Base-by-base conservation (phyloP, 2,113 vertebrate genomes). In the Calyptommatus sinebrachiatus region DNA sequence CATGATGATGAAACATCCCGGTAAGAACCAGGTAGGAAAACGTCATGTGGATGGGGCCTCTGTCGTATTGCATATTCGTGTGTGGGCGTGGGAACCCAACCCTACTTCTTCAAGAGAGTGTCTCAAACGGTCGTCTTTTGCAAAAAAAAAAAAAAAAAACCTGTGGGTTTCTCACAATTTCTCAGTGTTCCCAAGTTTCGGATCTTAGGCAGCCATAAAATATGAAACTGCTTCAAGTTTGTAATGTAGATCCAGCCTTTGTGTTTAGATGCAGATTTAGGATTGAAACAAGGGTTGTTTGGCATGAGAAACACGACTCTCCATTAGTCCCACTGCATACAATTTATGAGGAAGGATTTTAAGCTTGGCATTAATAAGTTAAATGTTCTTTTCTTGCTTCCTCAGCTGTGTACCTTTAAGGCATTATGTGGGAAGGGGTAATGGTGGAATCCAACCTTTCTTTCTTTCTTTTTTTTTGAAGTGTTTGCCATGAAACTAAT, bases 381-480 rank as follows among this genome's bases (percentile, higher is more conserved):
- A 73, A 63, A 68, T 50, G 65, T 70, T 79, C 45, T 75, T 48
- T 41, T 5, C 0, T 41, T 2, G 0, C 29, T 48, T 81, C 57
- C 70, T 70, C 79, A 61, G 8, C 0, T 0, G 60, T 75, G 73
- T 71, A 16, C 41, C 62, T 67, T 60, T 0, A 62, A 0, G 62
- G 10, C 67, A 71, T 71, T 60, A 48, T 50, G 73, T 46, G 0
- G 0, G 0, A 0, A 0, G 11, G 2, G 0, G 3, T 81, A 50
- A 70, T 65, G 0, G 0, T 21, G 29, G 50, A 21, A 24, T 20
- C 28, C 70, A 70, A 50, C 21, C 0, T 0, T 78, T 26, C 75
- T 24, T 72, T n/a, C n/a, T n/a, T n/a, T n/a, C 20, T 0, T 0
- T 78, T 26, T 77, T 24, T 72, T 70, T 70, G 73, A 76, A 70